Conservation (phyloP, 2,888 invertebrate genomes). For the Sialis lutaria region DNA sequence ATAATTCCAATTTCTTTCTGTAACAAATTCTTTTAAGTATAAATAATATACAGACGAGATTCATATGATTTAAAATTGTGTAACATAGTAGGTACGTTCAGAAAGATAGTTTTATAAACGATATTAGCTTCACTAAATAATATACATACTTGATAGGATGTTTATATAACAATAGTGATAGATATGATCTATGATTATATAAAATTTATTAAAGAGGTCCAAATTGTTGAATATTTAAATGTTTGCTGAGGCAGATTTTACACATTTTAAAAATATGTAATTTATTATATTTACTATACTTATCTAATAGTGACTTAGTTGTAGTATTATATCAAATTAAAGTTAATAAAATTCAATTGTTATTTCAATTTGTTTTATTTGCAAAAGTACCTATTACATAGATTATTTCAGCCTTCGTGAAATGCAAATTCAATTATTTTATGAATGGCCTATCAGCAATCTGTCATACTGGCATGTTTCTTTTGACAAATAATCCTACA, state of each 20-base stretch:
- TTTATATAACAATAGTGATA: neutral
- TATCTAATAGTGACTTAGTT: neutral
- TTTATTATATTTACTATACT: neutral
- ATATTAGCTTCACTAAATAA: neutral
- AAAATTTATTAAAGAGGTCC: constrained; percentile 26
- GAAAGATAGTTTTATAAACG: neutral
- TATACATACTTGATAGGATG: neutral
- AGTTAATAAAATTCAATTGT: constrained; percentile 12
- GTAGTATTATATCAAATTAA: neutral
- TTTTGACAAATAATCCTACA: too few species aligned
- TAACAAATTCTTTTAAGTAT: too few species aligned
- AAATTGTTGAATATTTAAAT: constrained; percentile 28
- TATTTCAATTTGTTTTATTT: constrained; percentile 16
- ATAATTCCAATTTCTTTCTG: too few species aligned
- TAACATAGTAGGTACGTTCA: neutral
- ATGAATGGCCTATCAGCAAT: too few species aligned
- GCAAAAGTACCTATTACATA: too few species aligned
- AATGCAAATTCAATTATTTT: too few species aligned
- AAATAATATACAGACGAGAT: too few species aligned
- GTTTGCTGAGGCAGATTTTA: constrained; percentile 27
- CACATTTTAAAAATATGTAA: constrained; percentile 21
- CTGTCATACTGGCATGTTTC: too few species aligned
- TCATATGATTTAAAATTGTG: too few species aligned
- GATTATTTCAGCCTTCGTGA: too few species aligned
- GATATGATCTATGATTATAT: constrained; percentile 4